Evolutionary conservation across 1,140 invertebrate species (phyloP), one percentile per base, ranked within the genome.

Genomic region (Drosophila nigrodunni): DNA sequence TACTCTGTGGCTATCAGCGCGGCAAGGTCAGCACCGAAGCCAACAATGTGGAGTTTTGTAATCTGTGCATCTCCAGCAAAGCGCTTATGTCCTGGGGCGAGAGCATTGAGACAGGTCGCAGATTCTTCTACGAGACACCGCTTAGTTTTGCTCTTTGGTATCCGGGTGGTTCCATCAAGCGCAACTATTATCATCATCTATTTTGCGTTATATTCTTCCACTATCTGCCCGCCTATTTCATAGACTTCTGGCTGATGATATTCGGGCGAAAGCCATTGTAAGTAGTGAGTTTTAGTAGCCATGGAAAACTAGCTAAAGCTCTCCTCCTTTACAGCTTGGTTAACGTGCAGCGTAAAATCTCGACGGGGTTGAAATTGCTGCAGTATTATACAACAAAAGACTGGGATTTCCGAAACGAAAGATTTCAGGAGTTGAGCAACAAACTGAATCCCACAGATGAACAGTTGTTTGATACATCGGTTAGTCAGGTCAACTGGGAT

Each of bases 381-480:
- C 95, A 97, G 79, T 98, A 97, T 92, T 98, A 98, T 89, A 98
- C 97, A 5, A 97, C 95, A 2, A 95, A 96, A 83, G 94, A 96
- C 79, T 98, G 97, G 97, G 93, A 94, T 47, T 98, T 98, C 91
- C 93, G 92, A 46, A 97, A 96, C 71, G 95, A 96, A 4, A 95
- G 95, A 58, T 94, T 97, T 68, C 92, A 93, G 71, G 88, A 95
- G 74, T 82, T 98, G 11, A 93, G 94, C 43, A 77, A 93, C 1
- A 92, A 92, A 37, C 80, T 98, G 71, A 93, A 94, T 89, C 83
- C 93, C 50, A 91, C 93, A 13, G 96, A 96, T 80, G 92, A 93
- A 71, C 92, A 94, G 34, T 88, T 91, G 0, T 96, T 96, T 70
- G 94, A 94, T 74, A 95, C 95, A 7, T 94, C 95, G 46, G 86